A percentile compares a stretch with the other conserved stretches of the same genome.
Conservation (phyloP, 2,797 vertebrate species). For the Gymnothorax javanicus region DNA sequence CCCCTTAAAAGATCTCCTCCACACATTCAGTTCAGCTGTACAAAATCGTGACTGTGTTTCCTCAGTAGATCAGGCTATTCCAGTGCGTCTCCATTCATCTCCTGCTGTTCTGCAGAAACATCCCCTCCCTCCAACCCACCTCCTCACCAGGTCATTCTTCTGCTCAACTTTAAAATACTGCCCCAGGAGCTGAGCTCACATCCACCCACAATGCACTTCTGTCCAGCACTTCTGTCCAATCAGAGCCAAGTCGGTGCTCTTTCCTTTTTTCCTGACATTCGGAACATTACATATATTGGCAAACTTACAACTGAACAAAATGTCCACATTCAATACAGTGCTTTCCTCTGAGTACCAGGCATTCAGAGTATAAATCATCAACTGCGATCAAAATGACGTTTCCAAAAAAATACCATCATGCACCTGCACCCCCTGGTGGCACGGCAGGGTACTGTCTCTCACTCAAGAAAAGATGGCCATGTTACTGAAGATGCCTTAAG, state of each 20-base stretch:
- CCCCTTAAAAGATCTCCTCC: too few species aligned
- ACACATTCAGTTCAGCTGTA: not conserved
- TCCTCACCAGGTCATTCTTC: not conserved
- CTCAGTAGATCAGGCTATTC: not conserved
- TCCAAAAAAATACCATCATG: conserved; percentile 4
- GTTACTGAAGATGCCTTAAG: conserved; percentile 22
- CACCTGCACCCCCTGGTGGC: conserved; percentile 15
- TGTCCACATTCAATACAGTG: conserved; percentile 13
- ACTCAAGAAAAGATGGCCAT: not conserved
- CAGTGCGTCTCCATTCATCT: not conserved
- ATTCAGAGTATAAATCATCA: not conserved
- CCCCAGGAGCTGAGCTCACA: not conserved
- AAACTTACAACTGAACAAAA: not conserved
- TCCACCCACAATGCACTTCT: conserved; percentile 18
- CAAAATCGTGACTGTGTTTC: not conserved
- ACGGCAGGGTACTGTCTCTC: not conserved
- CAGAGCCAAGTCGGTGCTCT: not conserved
- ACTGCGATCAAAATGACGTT: not conserved
- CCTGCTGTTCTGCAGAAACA: not conserved
- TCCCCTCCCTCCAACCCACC: too few species aligned
- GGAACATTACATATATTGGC: not conserved
- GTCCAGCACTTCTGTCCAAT: not conserved
- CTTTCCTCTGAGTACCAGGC: not conserved
- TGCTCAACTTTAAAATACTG: not conserved
- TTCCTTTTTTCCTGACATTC: not conserved